These are phyloP conservation scores for Octodon degus DNA, from an alignment of 2,113 vertebrate genomes.

Conservation along the genomic window DNA sequence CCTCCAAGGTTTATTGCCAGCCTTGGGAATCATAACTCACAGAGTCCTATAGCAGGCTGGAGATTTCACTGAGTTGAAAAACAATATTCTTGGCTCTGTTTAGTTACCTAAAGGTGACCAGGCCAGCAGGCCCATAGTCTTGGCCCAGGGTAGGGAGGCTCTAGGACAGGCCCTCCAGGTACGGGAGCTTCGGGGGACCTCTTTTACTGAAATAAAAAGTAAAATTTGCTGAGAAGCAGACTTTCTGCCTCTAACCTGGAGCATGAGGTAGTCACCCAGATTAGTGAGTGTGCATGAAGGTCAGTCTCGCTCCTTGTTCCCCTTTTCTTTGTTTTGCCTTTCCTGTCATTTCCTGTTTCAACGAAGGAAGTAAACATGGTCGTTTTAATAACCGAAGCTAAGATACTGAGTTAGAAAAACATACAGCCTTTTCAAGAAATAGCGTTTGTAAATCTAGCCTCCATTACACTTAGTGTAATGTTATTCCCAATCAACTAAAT, in stretches of 20 bases:
- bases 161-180: background rate
- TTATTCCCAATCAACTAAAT: conserved; percentile 10
- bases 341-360: background rate
- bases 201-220: conserved; percentile 64
- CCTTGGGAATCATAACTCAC: background rate
- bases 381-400: background rate
- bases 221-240: conserved; percentile 58
- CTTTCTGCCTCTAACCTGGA: conserved; percentile 26
- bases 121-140: background rate
- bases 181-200: background rate
- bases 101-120: background rate
- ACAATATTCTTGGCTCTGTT: background rate
- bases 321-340: background rate
- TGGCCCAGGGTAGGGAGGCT: background rate
- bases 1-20: background rate
- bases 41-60: background rate
- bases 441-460: background rate
- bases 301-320: background rate
- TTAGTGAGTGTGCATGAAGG: background rate
- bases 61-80: too few species aligned
- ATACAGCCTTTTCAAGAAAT: background rate
- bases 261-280: background rate
- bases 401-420: background rate
- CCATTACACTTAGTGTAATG: background rate
- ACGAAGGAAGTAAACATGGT: background rate